Evolutionary conservation across 2,113 vertebrate genomes (phyloP).

Genomic region (Steatornis caripensis): DNA sequence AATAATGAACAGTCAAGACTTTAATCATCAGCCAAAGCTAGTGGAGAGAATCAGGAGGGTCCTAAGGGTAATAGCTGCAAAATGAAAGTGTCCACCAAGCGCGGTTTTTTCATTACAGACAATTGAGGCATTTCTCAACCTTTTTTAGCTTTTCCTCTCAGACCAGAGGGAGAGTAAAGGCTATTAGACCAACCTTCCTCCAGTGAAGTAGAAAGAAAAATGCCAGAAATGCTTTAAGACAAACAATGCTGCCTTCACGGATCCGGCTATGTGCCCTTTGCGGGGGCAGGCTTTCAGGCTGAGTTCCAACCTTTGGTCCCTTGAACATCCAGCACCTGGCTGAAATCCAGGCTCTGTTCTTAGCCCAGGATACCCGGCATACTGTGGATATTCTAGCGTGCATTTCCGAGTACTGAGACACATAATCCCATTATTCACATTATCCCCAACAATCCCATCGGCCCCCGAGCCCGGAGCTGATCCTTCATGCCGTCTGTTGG

Average conservation of each 20-base stretch:
- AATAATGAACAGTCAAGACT: slow-evolving; percentile 63
- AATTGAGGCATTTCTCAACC: slow-evolving; percentile 52
- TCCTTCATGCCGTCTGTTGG: neutral
- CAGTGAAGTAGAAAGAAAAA: neutral
- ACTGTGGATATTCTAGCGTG: neutral
- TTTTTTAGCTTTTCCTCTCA: slow-evolving; percentile 44
- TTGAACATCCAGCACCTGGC: neutral
- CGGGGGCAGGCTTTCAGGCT: neutral
- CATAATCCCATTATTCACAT: neutral
- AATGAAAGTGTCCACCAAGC: slow-evolving; percentile 39
- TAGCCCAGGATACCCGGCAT: neutral
- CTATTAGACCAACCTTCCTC: neutral
- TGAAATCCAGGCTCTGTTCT: neutral
- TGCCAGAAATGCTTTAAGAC: neutral
- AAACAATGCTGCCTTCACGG: neutral
- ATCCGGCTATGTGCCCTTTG: neutral
- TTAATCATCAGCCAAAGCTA: slow-evolving; percentile 64
- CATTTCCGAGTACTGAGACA: neutral
- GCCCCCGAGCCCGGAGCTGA: neutral
- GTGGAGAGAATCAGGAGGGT: slow-evolving; percentile 44
- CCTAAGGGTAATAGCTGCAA: slow-evolving; percentile 56
- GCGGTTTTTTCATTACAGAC: slow-evolving; percentile 53
- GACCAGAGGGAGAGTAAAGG: slow-evolving; percentile 18
- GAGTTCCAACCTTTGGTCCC: neutral
- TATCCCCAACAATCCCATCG: neutral